Conservation (phyloP, 1,140 invertebrate species). For the Megalopta genalis region DNA sequence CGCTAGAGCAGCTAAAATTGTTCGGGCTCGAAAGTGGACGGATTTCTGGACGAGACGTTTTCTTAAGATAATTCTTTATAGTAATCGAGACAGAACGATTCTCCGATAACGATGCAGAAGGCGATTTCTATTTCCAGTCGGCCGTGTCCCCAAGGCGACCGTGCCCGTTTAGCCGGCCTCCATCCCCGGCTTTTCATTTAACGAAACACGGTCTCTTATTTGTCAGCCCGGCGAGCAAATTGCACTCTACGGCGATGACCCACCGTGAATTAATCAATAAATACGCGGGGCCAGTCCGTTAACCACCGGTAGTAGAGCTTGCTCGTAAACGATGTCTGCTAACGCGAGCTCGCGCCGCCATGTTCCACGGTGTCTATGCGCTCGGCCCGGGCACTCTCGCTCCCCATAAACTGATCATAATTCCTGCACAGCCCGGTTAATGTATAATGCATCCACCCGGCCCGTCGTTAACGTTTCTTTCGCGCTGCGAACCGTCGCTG, state of each 20-base stretch:
- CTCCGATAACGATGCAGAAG: not conserved
- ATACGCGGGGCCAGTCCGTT: slow-evolving; percentile 65
- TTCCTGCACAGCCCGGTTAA: not conserved
- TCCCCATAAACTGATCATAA: slow-evolving; percentile 35
- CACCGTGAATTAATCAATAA: slow-evolving; percentile 74
- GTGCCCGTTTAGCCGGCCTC: not conserved
- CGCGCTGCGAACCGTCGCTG: not conserved
- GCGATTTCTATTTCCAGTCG: not conserved
- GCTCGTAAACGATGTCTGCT: slow-evolving; percentile 71
- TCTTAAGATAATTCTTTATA: no score
- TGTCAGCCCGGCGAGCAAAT: slow-evolving; percentile 26
- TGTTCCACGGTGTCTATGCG: slow-evolving; percentile 2
- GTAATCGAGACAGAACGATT: not conserved
- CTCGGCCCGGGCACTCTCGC: slow-evolving; percentile 2
- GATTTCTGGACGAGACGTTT: no score
- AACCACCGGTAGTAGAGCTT: slow-evolving; percentile 61
- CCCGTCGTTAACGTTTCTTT: not conserved
- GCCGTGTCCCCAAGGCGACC: not conserved
- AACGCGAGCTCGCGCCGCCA: slow-evolving; percentile 61
- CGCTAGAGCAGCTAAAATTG: no score
- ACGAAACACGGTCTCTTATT: slow-evolving; percentile 4
- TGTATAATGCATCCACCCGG: slow-evolving; percentile 16
- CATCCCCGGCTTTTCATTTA: not conserved
- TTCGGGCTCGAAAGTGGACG: no score
- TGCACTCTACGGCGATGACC: slow-evolving; percentile 45